Base-by-base conservation (phyloP, 2,113 vertebrate species). In the Tretioscincus oriximinensis region DNA sequence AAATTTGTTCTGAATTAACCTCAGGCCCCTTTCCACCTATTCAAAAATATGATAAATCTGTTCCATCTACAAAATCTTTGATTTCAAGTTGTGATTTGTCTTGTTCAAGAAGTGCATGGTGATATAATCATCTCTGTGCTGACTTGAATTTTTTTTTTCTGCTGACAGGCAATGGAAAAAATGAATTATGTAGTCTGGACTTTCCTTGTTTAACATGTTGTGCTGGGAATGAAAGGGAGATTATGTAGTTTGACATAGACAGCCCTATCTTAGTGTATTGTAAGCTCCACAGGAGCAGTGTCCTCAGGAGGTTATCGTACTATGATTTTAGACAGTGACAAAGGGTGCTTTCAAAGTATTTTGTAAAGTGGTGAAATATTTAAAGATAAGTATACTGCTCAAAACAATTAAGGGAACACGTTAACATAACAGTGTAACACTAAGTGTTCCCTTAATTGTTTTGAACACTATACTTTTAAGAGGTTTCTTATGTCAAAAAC, bases 341-440 rank as follows among this genome's bases (percentile, higher is more conserved):
- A 80, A 72, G 29, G 74, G 12, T 2, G 29, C 63, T 85, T 86
- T 86, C 68, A 51, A 76, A 85, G 31, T 81, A 63, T n/a, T 28
- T 20, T 84, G 66, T 85, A 49, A 80, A 86, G 35, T 26, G 60
- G 72, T 88, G 87, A 77, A 90, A 66, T 84, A 87, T 83, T 81
- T 88, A 81, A 81, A 79, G 80, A 20, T 22, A 65, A 66, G 22
- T 76, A 16, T 81, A n/a, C n/a, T n/a, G n/a, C n/a, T n/a, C n/a
- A n/a, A n/a, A n/a, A n/a, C n/a, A n/a, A n/a, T n/a, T n/a, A n/a
- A n/a, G n/a, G n/a, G n/a, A n/a, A n/a, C n/a, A n/a, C n/a, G n/a
- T n/a, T n/a, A n/a, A n/a, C n/a, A n/a, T n/a, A n/a, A n/a, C n/a
- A n/a, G n/a, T n/a, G n/a, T n/a, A n/a, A n/a, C n/a, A n/a, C n/a